Base-by-base conservation (phyloP, 2,113 vertebrate genomes). In the Epinephelus lanceolatus region DNA sequence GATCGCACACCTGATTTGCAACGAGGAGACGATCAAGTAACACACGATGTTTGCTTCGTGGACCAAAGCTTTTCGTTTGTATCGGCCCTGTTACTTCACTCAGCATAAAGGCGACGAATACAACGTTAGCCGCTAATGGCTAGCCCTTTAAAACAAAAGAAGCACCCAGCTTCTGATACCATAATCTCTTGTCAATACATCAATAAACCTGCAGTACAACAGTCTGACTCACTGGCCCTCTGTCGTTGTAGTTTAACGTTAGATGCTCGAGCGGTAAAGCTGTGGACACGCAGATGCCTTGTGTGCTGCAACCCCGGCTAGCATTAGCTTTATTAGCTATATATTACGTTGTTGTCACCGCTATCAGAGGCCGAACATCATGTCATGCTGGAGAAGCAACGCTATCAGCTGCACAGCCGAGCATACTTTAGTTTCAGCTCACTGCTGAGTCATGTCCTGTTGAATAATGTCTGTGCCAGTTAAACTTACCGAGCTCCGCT, bases 261-360 rank as follows among this genome's bases (percentile, higher is more conserved):
- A 33, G 4, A 60, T 15, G 5, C 2, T 21, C 1, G 13, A 30
- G 33, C 2, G 18, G 6, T 47, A 4, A 49, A 17, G 11, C 23
- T 30, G 69, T 2, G 19, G 5, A 53, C 52, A 27, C 13, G 49
- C 25, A 80, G 45, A 19, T 18, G 17, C 17, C 45, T 18, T 40
- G n/a, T 55, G 33, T 18, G 40, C 65, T 25, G 67, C 66, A 61
- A 0, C 13, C 8, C 42, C 17, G 42, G 82, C 65, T 88, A 89
- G 40, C 78, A 13, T 72, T 87, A 87, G 91, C 89, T 62, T 56
- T 52, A 2, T 42, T 86, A 83, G 80, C 90, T 76, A 79, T 5
- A 1, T 25, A 13, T 13, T 21, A 6, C 66, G 8, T 55, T 5
- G 40, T 13, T 5, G 13, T 51, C 49, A 3, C 10, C 10, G 57